phyloP scores from a whole-genome alignment of 1,140 invertebrate species.

The Druon quercuslanigerum region DNA sequence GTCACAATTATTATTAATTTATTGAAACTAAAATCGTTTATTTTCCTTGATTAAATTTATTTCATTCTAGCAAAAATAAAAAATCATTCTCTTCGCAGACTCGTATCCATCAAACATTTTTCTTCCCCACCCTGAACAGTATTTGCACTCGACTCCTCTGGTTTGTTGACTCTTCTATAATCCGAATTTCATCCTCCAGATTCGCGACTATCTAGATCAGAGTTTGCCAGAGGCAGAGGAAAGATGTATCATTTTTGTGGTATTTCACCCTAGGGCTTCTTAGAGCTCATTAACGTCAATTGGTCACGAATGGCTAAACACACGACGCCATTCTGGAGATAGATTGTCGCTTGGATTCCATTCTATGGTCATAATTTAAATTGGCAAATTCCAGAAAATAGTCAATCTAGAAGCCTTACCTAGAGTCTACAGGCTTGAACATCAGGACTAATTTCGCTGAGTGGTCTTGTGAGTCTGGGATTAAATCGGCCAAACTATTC shows the following conservation, averaged over 20 bases:
- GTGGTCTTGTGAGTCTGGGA: conserved; percentile 1
- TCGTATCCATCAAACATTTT: too few species aligned
- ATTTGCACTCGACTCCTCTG: conserved; percentile 9
- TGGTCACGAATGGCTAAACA: neutral
- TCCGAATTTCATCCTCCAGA: neutral
- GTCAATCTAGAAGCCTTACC: neutral
- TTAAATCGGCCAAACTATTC: conserved; percentile 22
- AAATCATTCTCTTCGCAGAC: too few species aligned
- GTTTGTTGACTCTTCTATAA: conserved; percentile 18
- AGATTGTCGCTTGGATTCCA: neutral
- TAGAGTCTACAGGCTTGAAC: neutral
- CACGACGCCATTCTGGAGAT: neutral
- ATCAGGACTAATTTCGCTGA: conserved; percentile 15
- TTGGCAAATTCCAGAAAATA: conserved; percentile 1
- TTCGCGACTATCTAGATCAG: neutral
- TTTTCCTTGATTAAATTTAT: too few species aligned
- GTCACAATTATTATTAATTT: too few species aligned
- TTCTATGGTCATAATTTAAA: conserved; percentile 10
- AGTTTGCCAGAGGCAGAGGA: neutral
- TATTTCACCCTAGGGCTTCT: neutral
- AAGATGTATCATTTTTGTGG: neutral
- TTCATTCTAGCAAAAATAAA: too few species aligned
- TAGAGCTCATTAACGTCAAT: neutral
- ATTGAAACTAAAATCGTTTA: too few species aligned
- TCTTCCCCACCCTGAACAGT: neutral